Percentiles rank a stretch among this genome's conserved stretches.
Conservation (phyloP, 2,797 vertebrate genomes). For the Parambassis ranga region DNA sequence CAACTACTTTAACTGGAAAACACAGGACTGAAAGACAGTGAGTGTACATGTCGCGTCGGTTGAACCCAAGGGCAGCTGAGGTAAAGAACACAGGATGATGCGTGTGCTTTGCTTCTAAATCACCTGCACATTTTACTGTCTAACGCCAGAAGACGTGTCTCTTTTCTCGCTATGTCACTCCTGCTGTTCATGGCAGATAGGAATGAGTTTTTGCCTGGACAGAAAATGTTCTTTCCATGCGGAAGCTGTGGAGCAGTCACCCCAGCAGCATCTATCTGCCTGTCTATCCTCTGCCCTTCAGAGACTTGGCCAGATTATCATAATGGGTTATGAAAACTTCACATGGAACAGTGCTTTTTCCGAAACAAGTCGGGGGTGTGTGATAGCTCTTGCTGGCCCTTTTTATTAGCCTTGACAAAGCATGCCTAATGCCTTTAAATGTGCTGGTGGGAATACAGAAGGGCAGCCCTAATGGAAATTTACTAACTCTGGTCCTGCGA, state of each 20-base stretch:
- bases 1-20: constrained; percentile 5
- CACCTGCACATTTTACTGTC: constrained; percentile 5
- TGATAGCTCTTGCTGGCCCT: constrained; percentile 60
- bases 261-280: constrained; percentile 61
- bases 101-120: neutral
- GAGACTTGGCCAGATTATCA: constrained; percentile 69
- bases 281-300: constrained; percentile 56
- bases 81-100: neutral
- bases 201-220: constrained; percentile 26
- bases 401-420: constrained; percentile 75
- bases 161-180: constrained; percentile 11
- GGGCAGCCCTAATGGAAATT: constrained; percentile 74
- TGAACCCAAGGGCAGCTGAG: neutral
- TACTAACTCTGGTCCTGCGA: constrained; percentile 70
- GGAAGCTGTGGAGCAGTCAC: constrained; percentile 41
- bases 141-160: neutral
- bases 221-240: constrained; percentile 42
- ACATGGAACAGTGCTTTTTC: constrained; percentile 71
- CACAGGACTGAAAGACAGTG: neutral
- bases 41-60: neutral
- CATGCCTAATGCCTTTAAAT: constrained; percentile 77
- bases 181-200: constrained; percentile 24
- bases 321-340: constrained; percentile 76
- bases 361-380: constrained; percentile 64
- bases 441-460: constrained; percentile 75